phyloP scores from a whole-genome alignment of 2,113 vertebrate species.

The Mus pahari region DNA sequence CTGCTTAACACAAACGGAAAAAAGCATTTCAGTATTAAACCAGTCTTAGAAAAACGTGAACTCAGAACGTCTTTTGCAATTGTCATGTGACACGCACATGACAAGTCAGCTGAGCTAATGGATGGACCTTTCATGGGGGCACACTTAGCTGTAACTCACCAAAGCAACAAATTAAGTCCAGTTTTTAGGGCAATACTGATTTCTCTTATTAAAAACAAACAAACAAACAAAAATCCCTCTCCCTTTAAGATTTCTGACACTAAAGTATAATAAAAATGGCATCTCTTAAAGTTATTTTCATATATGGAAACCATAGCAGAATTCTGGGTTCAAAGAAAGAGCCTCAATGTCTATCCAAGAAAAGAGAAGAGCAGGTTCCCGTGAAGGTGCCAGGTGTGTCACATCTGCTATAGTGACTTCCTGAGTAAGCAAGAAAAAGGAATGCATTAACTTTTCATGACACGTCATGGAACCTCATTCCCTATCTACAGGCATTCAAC shows the following conservation, averaged over 20 bases:
- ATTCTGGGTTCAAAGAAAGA: background rate
- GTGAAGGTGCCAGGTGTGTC: constrained; percentile 67
- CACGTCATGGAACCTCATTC: constrained; percentile 71
- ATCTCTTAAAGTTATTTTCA: constrained; percentile 19
- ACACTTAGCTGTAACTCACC: constrained; percentile 48
- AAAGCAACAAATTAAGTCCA: constrained; percentile 44
- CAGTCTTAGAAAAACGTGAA: constrained; percentile 88
- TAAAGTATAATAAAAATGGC: background rate
- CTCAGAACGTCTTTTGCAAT: constrained; percentile 89
- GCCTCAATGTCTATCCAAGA: constrained; percentile 39
- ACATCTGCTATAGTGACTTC: constrained; percentile 69
- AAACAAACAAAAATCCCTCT: background rate
- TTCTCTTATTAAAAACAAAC: constrained; percentile 48
- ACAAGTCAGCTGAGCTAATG: constrained; percentile 86
- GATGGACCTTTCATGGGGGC: constrained; percentile 78
- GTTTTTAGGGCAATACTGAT: constrained; percentile 23
- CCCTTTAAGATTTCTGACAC: background rate
- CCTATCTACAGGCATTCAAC: constrained; percentile 64
- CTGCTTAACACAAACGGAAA: constrained; percentile 49
- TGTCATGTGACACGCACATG: constrained; percentile 96
- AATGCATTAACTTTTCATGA: constrained; percentile 72
- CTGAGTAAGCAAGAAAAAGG: constrained; percentile 65
- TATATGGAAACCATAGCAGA: background rate
- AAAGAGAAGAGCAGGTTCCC: constrained; percentile 53
- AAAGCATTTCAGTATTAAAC: constrained; percentile 74